Evolutionary conservation across 2,797 vertebrate species (phyloP), one percentile per base, ranked within the genome.

Genomic region (Hephaestus fuliginosus): DNA sequence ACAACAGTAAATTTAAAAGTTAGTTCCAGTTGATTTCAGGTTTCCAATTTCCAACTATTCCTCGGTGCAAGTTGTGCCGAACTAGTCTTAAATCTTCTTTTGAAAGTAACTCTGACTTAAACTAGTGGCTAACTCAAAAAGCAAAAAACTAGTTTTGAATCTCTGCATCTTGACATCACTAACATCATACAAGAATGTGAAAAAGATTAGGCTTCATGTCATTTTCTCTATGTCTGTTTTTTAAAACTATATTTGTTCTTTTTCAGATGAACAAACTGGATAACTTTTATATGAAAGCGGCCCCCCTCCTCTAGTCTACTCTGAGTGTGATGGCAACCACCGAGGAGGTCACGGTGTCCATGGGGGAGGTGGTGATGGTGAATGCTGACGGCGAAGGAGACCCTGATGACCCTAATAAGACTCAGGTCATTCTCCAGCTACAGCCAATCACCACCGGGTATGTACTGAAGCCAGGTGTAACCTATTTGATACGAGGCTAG

Each of bases 341-440:
- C 0, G 96, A 97, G 0, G 97, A 98, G 93, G 97, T 97, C 75
- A 96, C 96, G 18, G 95, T 98, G 95, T 97, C 97, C 61, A 95
- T 98, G 93, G 97, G 95, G 78, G 97, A 99, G 85, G 95, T 98
- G 88, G 96, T 99, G 86, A 96, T 98, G 91, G 95, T 98, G 86
- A 97, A 97, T 90, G 90, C 94, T 13, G 95, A 96, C 0, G 95
- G 93, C 11, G 97, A 97, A 0, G 95, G 95, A 11, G 96, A 96
- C 83, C 92, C 93, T 5, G 95, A 96, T 48, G 97, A 98, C 92
- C 96, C 96, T 39, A 96, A 92, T 80, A 99, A 98, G 92, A 97
- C 97, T 49, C 98, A 98, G 92, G 97, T 99, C 90, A 98, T 98
- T 79, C 86, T 98, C 51, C 98, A 99, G 91, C 96, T 99, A 62